Conservation (phyloP, 1,140 invertebrate species). For the Steinernema khuongi region DNA sequence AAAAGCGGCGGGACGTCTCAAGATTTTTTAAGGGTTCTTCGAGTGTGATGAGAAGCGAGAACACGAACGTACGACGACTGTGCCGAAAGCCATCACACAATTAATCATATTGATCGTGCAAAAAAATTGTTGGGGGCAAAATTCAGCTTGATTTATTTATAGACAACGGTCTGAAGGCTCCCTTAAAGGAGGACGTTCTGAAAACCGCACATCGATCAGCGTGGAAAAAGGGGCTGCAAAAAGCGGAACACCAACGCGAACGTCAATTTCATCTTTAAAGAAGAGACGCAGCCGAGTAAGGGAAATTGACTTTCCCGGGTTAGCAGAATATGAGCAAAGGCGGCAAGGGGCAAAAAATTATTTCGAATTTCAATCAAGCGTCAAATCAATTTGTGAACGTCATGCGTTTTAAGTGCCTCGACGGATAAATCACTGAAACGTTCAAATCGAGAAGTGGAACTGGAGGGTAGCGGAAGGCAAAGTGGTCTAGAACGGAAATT, state of each 20-base stretch:
- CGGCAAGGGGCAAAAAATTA: background rate
- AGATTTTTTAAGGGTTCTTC: background rate
- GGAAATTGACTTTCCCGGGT: too few species aligned
- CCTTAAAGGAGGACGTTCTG: background rate
- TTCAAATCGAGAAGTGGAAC: too few species aligned
- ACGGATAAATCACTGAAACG: too few species aligned
- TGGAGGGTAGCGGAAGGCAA: too few species aligned
- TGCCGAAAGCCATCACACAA: background rate
- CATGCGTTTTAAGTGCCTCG: background rate
- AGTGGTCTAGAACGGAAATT: too few species aligned
- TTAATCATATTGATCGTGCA: background rate
- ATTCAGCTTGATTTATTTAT: conserved; percentile 15
- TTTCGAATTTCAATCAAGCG: conserved; percentile 4
- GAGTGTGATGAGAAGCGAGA: background rate
- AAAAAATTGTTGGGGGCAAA: background rate
- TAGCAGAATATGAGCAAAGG: background rate
- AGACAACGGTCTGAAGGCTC: background rate
- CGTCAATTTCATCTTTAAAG: background rate
- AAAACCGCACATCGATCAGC: conserved; percentile 1
- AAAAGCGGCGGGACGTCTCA: background rate
- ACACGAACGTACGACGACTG: background rate
- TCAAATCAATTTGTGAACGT: background rate
- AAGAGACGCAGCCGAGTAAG: background rate
- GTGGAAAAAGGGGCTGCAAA: conserved; percentile 1
- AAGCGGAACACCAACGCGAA: background rate